phyloP scores from a whole-genome alignment of 1,140 invertebrate species.

The Protaetia brevitarsis region DNA sequence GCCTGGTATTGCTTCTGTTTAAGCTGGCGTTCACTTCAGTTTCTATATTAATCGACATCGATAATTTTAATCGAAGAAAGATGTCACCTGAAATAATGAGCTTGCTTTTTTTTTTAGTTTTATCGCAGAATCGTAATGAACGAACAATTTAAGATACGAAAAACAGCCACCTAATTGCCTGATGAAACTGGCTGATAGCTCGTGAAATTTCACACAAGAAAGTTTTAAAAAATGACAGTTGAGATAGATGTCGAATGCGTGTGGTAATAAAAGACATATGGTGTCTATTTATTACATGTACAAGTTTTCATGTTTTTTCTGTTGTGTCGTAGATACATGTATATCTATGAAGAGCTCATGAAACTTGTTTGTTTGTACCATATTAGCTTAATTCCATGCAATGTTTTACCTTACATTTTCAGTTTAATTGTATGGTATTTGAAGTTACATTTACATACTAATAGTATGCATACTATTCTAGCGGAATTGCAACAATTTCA shows the following conservation, averaged over 20 bases:
- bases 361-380: too few relatives aligned
- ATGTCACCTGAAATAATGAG: constrained; percentile 1
- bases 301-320: too few relatives aligned
- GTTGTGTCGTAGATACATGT: too few relatives aligned
- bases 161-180: background rate
- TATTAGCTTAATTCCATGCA: too few relatives aligned
- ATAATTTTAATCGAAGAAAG: background rate
- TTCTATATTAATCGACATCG: background rate
- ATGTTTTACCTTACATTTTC: background rate
- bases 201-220: background rate
- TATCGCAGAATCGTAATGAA: too few relatives aligned
- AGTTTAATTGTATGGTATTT: background rate
- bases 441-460: too few relatives aligned
- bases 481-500: background rate
- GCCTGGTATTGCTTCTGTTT: background rate
- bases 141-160: background rate
- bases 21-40: background rate
- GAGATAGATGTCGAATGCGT: too few relatives aligned
- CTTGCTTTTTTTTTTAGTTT: too few relatives aligned
- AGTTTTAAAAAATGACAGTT: background rate
- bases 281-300: too few relatives aligned
- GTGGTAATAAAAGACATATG: too few relatives aligned
- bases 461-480: too few relatives aligned
- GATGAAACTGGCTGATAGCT: background rate
- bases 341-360: too few relatives aligned